phyloP scores from a whole-genome alignment of 2,888 invertebrate genomes.

The Lithophane leautieri region DNA sequence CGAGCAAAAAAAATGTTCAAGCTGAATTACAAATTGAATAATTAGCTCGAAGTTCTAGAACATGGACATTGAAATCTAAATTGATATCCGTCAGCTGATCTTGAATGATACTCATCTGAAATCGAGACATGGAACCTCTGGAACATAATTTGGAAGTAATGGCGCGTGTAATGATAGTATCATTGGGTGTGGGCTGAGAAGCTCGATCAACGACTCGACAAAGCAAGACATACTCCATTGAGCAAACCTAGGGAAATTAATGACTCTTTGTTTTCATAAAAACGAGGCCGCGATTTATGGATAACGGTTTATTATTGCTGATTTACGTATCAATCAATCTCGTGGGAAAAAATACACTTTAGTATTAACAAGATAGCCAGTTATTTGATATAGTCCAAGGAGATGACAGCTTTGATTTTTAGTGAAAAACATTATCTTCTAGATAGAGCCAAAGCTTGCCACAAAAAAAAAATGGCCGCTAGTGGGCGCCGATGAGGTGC shows the following conservation, averaged over 20 bases:
- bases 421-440: neutral
- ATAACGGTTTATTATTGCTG: conserved; percentile 37
- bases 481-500: too few relatives aligned
- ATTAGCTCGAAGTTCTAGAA: conserved; percentile 17
- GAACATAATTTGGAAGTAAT: conserved; percentile 84
- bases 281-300: conserved; percentile 48
- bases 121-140: conserved; percentile 72
- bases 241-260: conserved; percentile 72
- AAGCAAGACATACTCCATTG: conserved; percentile 77
- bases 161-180: conserved; percentile 83
- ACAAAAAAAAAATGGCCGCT: too few relatives aligned
- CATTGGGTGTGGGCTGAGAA: conserved; percentile 80
- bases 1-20: neutral
- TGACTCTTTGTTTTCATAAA: conserved; percentile 70
- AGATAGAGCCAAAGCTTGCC: neutral
- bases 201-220: conserved; percentile 70
- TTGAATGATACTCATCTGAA: conserved; percentile 70
- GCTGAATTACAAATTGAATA: neutral
- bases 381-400: neutral
- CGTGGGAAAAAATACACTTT: conserved; percentile 19
- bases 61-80: conserved; percentile 28
- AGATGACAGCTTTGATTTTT: neutral
- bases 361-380: neutral
- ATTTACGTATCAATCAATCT: conserved; percentile 28
- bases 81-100: conserved; percentile 48